Evolutionary conservation across 2,888 invertebrate species (phyloP).

Genomic region (Criorhina ranunculi): DNA sequence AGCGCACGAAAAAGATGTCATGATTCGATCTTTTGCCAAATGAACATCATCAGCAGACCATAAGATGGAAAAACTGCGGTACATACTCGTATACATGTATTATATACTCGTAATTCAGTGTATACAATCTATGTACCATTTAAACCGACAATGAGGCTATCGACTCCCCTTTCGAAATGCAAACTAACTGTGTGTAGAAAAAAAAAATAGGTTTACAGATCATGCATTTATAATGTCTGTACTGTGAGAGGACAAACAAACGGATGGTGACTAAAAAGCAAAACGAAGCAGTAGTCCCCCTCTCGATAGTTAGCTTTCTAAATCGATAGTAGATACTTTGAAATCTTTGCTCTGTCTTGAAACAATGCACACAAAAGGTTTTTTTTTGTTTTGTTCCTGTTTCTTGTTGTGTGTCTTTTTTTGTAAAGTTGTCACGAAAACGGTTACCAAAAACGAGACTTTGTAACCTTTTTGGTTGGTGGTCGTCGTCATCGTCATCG

Average conservation of each 20-base stretch:
- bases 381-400: conserved; percentile 45
- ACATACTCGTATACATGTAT: too few relatives aligned
- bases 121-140: conserved; percentile 35
- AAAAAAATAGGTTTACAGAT: conserved; percentile 70
- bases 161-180: conserved; percentile 44
- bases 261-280: conserved; percentile 55
- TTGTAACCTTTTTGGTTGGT: conserved; percentile 75
- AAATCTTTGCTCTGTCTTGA: conserved; percentile 64
- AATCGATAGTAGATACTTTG: conserved; percentile 70
- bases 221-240: conserved; percentile 74
- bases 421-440: conserved; percentile 74
- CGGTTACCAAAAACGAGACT: conserved; percentile 66
- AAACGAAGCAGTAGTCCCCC: conserved; percentile 30
- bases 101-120: conserved; percentile 6
- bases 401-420: conserved; percentile 41
- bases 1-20: conserved; percentile 80
- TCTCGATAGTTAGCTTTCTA: conserved; percentile 71
- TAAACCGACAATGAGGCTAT: conserved; percentile 55
- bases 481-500: conserved; percentile 63
- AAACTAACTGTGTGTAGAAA: conserved; percentile 54
- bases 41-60: conserved; percentile 81
- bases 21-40: conserved; percentile 81
- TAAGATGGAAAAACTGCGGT: background rate
- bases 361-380: conserved; percentile 64
- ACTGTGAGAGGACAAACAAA: conserved; percentile 36